Conservation (phyloP, 1,140 invertebrate species). For the Drosophila ogumai region DNA sequence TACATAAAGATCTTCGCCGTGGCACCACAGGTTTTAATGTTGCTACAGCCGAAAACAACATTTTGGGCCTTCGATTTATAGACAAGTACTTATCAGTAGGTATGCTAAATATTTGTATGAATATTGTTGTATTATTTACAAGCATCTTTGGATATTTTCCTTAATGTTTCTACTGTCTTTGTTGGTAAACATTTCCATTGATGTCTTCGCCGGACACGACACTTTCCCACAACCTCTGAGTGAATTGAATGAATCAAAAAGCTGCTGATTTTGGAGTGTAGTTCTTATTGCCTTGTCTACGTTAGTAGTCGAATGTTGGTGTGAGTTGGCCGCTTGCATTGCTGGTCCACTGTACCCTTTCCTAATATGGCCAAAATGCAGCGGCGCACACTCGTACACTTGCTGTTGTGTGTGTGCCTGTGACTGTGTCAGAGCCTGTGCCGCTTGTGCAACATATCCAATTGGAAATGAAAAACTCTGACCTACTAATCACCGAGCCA, state of each 20-base stretch:
- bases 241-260: slow-evolving; percentile 68
- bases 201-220: slow-evolving; percentile 29
- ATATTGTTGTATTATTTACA: neutral
- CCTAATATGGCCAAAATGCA: slow-evolving; percentile 70
- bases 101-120: neutral
- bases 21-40: no score
- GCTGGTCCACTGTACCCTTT: slow-evolving; percentile 76
- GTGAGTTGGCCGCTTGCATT: slow-evolving; percentile 43
- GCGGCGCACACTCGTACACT: slow-evolving; percentile 62
- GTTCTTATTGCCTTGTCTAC: slow-evolving; percentile 73
- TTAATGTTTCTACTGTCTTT: neutral
- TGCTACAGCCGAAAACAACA: no score
- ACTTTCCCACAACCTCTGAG: slow-evolving; percentile 65
- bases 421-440: slow-evolving; percentile 18
- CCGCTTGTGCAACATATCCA: slow-evolving; percentile 78
- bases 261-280: slow-evolving; percentile 54
- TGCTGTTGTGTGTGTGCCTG: slow-evolving; percentile 37
- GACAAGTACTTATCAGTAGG: neutral
- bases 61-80: neutral
- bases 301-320: slow-evolving; percentile 39
- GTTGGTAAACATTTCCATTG: slow-evolving; percentile 7
- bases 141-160: neutral
- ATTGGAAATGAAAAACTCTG: slow-evolving; percentile 83
- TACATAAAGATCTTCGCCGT: no score
- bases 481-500: slow-evolving; percentile 82